phyloP scores from a whole-genome alignment of 2,113 vertebrate species.

The Chaetorhynchus papuensis region DNA sequence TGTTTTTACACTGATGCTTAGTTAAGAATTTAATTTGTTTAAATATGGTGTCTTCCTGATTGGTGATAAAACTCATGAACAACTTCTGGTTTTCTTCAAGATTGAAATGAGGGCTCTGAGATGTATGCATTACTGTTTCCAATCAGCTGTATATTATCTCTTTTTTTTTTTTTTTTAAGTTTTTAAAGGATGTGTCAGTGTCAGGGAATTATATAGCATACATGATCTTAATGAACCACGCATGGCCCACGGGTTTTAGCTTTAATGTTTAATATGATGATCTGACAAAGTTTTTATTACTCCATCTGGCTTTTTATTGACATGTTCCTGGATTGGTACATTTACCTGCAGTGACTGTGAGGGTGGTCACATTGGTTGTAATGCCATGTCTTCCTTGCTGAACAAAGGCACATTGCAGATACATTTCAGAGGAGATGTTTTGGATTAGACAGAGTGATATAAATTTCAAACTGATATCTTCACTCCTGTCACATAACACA shows the following conservation, averaged over 20 bases:
- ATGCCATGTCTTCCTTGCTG: not conserved
- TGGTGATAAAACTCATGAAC: not conserved
- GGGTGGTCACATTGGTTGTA: not conserved
- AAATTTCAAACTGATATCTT: constrained; percentile 19
- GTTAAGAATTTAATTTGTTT: not conserved
- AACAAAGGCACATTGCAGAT: not conserved
- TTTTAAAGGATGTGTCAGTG: not conserved
- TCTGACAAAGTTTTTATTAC: not conserved
- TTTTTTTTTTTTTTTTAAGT: not conserved
- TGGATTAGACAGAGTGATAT: not conserved
- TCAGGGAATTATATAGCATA: not conserved
- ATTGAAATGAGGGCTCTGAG: not conserved
- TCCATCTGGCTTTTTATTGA: not conserved
- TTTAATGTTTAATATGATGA: not conserved
- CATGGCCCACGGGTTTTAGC: not conserved
- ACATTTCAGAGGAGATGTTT: not conserved
- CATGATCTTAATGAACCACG: not conserved
- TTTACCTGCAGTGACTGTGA: not conserved
- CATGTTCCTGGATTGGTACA: not conserved
- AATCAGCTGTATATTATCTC: not conserved
- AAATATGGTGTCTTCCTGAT: not conserved
- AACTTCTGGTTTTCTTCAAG: not conserved
- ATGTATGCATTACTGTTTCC: not conserved
- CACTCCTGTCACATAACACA: not conserved
- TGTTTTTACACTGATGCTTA: not conserved